phyloP scores from a whole-genome alignment of 2,113 vertebrate species.

The Bothrops jararaca region DNA sequence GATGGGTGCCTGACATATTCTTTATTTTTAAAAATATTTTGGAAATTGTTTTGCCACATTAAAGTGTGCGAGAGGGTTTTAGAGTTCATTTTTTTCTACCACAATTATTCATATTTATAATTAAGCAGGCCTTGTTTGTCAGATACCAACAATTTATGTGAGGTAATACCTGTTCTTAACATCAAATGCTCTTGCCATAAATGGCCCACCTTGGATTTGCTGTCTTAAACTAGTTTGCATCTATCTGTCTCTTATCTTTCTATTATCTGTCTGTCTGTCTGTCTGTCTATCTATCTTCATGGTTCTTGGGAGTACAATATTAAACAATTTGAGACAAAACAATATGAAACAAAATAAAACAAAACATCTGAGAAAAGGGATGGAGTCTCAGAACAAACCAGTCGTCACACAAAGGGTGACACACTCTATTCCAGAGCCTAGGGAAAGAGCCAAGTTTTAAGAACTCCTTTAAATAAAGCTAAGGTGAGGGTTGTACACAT shows the following conservation, averaged over 20 bases:
- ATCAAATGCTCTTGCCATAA: neutral
- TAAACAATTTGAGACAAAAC: neutral
- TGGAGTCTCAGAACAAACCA: neutral
- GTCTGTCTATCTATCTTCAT: too few relatives aligned
- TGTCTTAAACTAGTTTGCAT: neutral
- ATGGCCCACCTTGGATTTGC: neutral
- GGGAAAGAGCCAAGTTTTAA: neutral
- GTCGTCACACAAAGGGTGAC: neutral
- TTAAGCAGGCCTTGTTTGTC: neutral
- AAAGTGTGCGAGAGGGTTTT: neutral
- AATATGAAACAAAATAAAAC: neutral
- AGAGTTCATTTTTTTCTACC: neutral
- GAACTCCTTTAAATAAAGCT: neutral
- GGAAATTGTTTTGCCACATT: neutral
- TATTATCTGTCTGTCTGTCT: neutral
- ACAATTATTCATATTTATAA: neutral
- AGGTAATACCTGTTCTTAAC: neutral
- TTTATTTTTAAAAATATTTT: neutral
- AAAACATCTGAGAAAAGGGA: neutral
- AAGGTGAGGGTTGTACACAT: neutral
- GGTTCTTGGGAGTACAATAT: neutral
- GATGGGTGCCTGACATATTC: constrained; percentile 82
- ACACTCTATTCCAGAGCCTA: neutral
- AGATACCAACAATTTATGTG: neutral
- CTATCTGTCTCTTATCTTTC: neutral